Conservation (phyloP, 2,888 invertebrate genomes). For the Antheraea yamamai region DNA sequence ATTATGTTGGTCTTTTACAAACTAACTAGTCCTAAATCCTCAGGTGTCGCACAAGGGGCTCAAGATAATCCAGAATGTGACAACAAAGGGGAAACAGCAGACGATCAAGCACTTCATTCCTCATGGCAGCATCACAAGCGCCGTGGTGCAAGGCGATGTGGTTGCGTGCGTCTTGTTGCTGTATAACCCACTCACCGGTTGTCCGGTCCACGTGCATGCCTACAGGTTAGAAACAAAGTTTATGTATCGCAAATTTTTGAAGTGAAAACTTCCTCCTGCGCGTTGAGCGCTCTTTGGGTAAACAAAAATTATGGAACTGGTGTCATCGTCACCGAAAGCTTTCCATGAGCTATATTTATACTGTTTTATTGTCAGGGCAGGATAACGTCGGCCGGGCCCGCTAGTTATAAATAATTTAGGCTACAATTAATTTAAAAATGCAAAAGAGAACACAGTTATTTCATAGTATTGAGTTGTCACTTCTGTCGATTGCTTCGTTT, state of each 20-base stretch:
- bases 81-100: slow-evolving; percentile 78
- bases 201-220: slow-evolving; percentile 97
- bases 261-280: no score
- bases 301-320: no score
- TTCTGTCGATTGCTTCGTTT: no score
- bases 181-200: slow-evolving; percentile 96
- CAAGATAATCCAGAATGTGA: slow-evolving; percentile 93
- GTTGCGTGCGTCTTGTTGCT: slow-evolving; percentile 96
- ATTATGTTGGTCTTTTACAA: neutral
- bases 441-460: no score
- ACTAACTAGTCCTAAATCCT: neutral
- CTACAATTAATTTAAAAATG: no score
- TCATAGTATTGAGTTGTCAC: no score
- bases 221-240: slow-evolving; percentile 81
- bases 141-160: slow-evolving; percentile 94
- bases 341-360: no score
- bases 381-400: no score
- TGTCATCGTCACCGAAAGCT: no score
- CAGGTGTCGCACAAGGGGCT: slow-evolving; percentile 95
- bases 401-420: no score
- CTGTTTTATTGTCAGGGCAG: no score
- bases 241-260: slow-evolving; percentile 12
- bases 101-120: slow-evolving; percentile 97
- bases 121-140: slow-evolving; percentile 95
- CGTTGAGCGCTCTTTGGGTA: no score